Evolutionary conservation across 2,888 invertebrate species (phyloP).

Genomic region (Lucinisca nassula): DNA sequence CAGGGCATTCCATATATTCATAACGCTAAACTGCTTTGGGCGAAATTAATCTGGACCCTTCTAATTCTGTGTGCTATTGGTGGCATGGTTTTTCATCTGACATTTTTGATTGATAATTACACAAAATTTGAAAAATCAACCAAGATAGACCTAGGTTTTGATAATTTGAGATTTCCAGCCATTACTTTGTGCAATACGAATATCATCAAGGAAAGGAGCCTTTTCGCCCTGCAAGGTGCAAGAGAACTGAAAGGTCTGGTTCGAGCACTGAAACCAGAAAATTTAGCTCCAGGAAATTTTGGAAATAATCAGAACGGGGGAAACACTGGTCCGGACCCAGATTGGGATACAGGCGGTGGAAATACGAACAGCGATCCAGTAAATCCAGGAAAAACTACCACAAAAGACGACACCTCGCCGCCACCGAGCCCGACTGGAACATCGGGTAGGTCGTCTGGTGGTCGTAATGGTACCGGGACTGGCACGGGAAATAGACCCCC

Average conservation of each 20-base stretch:
- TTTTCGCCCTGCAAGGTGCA: constrained; percentile 21
- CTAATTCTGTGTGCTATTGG: constrained; percentile 64
- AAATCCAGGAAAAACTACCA: not conserved
- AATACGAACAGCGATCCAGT: not conserved
- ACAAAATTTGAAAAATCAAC: constrained; percentile 69
- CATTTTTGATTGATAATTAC: constrained; percentile 67
- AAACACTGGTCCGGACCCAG: not conserved
- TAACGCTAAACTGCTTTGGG: constrained; percentile 63
- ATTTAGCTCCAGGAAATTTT: constrained; percentile 54
- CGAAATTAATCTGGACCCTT: constrained; percentile 70
- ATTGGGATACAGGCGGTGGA: not conserved
- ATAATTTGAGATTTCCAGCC: constrained; percentile 61
- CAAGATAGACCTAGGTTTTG: constrained; percentile 57
- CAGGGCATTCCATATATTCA: constrained; percentile 77
- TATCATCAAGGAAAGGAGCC: constrained; percentile 38
- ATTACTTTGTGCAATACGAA: constrained; percentile 73
- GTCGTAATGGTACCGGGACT: not conserved
- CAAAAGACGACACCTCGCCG: not conserved
- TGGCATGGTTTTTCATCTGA: constrained; percentile 72
- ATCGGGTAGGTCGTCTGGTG: not conserved
- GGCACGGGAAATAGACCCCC: not conserved
- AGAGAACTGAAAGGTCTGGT: constrained; percentile 38
- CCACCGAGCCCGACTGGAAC: not conserved
- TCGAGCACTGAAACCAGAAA: constrained; percentile 43
- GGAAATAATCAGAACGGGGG: constrained; percentile 10